Evolutionary conservation across 2,113 vertebrate species (phyloP), one percentile per base, ranked within the genome.

Genomic region (Synodontis membranacea): DNA sequence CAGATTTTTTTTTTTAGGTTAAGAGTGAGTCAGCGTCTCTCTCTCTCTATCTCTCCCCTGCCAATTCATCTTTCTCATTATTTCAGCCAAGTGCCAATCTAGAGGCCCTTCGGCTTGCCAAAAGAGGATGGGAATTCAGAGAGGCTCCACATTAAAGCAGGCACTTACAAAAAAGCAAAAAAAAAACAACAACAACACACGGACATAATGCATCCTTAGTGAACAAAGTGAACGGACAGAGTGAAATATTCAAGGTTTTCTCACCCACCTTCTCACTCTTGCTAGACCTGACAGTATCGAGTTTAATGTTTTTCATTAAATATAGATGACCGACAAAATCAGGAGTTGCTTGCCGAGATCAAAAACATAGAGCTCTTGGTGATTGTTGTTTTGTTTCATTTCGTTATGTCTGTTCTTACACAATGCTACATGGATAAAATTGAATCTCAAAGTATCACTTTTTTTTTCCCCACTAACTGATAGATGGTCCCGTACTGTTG

Each of bases 141-240:
- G 37, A 85, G 31, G 58, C 37, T 75, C 4, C n/a, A 84, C 84
- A 90, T 90, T 82, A 90, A 84, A 88, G 58, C 39, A 74, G 37
- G 23, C 80, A 84, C 75, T 44, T 28, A 76, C 7, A 31, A 52
- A 74, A 28, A 46, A 46, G 39, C 5, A 74, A 46, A 10, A 44
- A n/a, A 75, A n/a, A n/a, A n/a, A n/a, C n/a, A n/a, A n/a, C n/a
- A n/a, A n/a, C n/a, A n/a, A 75, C 42, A 46, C 72, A n/a, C 46
- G 72, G 12, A 5, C 42, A 46, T 21, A 72, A 44, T 10, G 39
- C 19, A 72, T 21, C 21, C 39, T 44, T 25, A 25, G 21, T 72
- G 37, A 72, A 72, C 42, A 74, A 46, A 46, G 42, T 46, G 12
- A 75, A 75, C 15, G 11, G 46, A 46, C 42, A 28, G 42, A 28